phyloP scores from a whole-genome alignment of 1,140 invertebrate genomes.

The Eurosta solidaginis region DNA sequence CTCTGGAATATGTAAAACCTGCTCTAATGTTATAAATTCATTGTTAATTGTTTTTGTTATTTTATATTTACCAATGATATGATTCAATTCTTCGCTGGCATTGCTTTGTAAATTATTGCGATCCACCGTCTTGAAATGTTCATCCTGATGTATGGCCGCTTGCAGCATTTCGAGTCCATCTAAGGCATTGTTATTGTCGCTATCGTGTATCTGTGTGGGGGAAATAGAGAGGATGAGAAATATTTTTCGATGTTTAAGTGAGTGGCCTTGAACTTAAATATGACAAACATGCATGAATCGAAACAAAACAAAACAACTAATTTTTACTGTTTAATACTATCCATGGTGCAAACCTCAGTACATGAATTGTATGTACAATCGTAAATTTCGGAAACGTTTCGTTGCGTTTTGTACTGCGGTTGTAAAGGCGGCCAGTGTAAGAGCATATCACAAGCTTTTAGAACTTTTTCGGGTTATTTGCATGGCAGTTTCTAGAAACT shows the following conservation, averaged over 20 bases:
- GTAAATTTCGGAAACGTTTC: too few species aligned
- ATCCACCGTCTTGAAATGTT: conserved; percentile 49
- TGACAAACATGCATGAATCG: too few species aligned
- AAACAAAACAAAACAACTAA: too few species aligned
- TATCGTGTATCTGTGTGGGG: conserved; percentile 63
- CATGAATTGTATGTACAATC: too few species aligned
- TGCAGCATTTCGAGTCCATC: conserved; percentile 79
- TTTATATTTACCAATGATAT: conserved; percentile 50
- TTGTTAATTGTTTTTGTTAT: neutral
- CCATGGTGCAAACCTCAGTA: neutral
- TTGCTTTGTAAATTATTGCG: conserved; percentile 48
- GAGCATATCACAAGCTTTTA: too few species aligned
- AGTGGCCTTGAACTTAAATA: too few species aligned
- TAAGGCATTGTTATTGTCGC: conserved; percentile 74
- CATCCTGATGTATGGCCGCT: conserved; percentile 64
- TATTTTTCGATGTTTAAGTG: too few species aligned
- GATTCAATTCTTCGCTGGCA: conserved; percentile 52
- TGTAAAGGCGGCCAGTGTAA: too few species aligned
- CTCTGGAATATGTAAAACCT: conserved; percentile 62
- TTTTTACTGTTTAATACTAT: too few species aligned
- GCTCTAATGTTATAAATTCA: neutral
- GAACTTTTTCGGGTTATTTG: too few species aligned
- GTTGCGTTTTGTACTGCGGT: too few species aligned
- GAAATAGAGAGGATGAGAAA: neutral
- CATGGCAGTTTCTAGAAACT: too few species aligned